Percentiles rank a stretch among this genome's conserved stretches.
Conservation (phyloP, 2,113 vertebrate species). For the Lamprotornis superbus region DNA sequence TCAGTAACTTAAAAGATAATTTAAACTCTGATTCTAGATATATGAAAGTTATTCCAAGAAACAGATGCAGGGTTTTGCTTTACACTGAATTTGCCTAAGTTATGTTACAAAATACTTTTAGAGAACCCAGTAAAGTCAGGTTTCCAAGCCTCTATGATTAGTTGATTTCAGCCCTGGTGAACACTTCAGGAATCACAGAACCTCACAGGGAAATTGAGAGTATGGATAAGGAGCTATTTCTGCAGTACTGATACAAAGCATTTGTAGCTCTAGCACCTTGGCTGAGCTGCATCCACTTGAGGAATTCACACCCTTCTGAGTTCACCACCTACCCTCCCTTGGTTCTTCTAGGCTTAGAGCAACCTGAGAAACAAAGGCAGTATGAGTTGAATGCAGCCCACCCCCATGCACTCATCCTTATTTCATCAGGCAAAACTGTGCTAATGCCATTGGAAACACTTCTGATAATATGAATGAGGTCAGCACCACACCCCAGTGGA, state of each 20-base stretch:
- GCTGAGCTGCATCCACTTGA: background rate
- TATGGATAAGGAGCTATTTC: background rate
- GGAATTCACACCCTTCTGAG: background rate
- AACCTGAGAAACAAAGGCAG: background rate
- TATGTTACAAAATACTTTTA: background rate
- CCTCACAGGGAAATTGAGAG: rapidly evolving
- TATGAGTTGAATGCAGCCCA: background rate
- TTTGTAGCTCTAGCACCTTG: background rate
- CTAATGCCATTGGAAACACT: background rate
- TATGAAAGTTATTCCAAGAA: background rate
- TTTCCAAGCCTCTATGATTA: background rate
- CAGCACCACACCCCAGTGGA: background rate
- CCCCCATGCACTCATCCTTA: background rate
- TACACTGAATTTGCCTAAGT: background rate
- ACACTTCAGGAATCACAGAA: background rate
- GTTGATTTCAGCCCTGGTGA: background rate
- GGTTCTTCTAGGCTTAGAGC: background rate
- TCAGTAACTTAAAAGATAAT: background rate
- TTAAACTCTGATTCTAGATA: background rate
- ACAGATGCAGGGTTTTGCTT: background rate
- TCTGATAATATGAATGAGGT: background rate
- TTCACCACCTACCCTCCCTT: background rate
- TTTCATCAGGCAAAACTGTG: background rate
- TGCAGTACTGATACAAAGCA: background rate
- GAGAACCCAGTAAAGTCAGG: background rate